Evolutionary conservation across 1,140 invertebrate species (phyloP).

Genomic region (Magallana ariakensis): DNA sequence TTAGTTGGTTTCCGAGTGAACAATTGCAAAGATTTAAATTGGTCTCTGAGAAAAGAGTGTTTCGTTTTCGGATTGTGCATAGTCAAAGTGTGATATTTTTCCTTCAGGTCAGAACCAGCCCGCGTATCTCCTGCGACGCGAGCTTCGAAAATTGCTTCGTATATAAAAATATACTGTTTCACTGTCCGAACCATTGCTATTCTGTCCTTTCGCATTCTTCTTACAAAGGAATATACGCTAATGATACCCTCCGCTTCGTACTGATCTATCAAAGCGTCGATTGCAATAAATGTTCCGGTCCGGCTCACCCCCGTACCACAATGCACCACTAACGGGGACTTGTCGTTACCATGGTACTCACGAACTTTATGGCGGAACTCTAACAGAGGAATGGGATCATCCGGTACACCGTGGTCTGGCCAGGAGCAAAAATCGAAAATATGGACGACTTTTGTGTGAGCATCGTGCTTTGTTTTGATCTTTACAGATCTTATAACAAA

Average conservation of each 20-base stretch:
- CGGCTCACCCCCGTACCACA: slow-evolving; percentile 85
- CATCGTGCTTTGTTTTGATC: slow-evolving; percentile 40
- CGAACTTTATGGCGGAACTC: slow-evolving; percentile 96
- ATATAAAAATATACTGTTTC: slow-evolving; percentile 78
- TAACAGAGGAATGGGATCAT: slow-evolving; percentile 97
- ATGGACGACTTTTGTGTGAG: slow-evolving; percentile 58
- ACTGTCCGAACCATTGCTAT: slow-evolving; percentile 76
- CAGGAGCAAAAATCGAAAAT: slow-evolving; percentile 97
- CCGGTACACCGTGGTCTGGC: slow-evolving; percentile 99
- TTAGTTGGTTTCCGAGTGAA: slow-evolving; percentile 66
- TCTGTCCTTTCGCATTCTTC: slow-evolving; percentile 73
- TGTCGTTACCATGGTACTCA: slow-evolving; percentile 58
- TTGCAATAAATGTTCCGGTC: slow-evolving; percentile 76
- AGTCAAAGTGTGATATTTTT: slow-evolving; percentile 69
- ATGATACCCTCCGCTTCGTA: slow-evolving; percentile 74
- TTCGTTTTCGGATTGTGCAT: slow-evolving; percentile 69
- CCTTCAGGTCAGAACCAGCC: slow-evolving; percentile 68
- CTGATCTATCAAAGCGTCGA: slow-evolving; percentile 75
- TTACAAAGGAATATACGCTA: slow-evolving; percentile 74
- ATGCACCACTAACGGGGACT: slow-evolving; percentile 95
- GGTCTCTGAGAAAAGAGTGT: slow-evolving; percentile 73
- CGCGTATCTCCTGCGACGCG: slow-evolving; percentile 70
- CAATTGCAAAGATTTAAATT: slow-evolving; percentile 72
- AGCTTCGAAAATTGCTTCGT: slow-evolving; percentile 76
- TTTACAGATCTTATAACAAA: slow-evolving; percentile 70